phyloP scores from a whole-genome alignment of 2,113 vertebrate species.

The Setophaga kirtlandii region DNA sequence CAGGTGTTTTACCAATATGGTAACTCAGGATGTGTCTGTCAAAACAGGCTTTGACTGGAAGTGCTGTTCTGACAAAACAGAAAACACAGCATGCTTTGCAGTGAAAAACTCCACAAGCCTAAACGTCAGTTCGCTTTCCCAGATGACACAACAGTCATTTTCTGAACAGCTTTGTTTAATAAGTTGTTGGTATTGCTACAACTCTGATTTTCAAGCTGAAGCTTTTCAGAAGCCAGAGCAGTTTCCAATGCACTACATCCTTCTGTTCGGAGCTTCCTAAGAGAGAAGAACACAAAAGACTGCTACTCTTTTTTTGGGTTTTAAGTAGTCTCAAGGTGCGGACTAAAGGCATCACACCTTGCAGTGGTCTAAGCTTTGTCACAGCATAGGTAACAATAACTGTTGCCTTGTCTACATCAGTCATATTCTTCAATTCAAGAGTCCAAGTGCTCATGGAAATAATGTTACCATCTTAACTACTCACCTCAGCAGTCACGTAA shows the following conservation, averaged over 20 bases:
- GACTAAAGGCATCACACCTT: background rate
- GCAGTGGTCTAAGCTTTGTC: background rate
- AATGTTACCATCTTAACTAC: background rate
- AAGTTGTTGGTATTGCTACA: background rate
- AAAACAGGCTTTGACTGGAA: background rate
- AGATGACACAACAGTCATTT: background rate
- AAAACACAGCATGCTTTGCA: background rate
- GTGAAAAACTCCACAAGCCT: background rate
- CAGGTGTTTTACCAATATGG: background rate
- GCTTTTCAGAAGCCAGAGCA: background rate
- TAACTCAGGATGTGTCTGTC: background rate
- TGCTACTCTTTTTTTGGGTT: background rate
- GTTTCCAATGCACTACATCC: background rate
- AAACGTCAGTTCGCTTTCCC: background rate
- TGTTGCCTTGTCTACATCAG: background rate
- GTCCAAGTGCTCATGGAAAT: background rate
- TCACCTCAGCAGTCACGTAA: background rate
- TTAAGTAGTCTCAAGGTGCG: background rate
- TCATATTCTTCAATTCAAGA: background rate
- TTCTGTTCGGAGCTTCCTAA: background rate
- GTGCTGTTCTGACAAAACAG: background rate
- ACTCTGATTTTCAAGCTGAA: background rate
- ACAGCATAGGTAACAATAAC: background rate
- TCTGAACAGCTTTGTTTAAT: constrained; percentile 39
- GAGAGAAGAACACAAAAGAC: background rate